Conservation (phyloP, 2,113 vertebrate species). For the Nycticebus coucang region DNA sequence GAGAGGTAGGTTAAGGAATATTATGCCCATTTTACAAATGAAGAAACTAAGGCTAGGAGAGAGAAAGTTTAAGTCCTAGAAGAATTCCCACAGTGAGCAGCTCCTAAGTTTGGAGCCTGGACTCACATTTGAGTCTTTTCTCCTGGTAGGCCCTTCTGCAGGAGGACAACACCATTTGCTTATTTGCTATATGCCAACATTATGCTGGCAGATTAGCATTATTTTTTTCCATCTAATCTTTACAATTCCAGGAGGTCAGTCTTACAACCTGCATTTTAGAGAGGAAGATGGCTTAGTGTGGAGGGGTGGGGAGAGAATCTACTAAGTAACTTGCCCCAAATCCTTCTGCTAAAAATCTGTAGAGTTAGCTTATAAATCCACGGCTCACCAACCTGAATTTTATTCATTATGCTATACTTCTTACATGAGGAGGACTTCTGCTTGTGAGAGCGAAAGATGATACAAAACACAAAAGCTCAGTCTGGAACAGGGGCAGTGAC, state of each 20-base stretch:
- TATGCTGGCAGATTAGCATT: background rate
- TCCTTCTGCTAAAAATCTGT: background rate
- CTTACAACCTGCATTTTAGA: background rate
- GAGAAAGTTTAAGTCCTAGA: background rate
- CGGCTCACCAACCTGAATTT: background rate
- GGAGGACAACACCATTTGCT: background rate
- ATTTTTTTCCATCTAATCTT: background rate
- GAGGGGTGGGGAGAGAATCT: background rate
- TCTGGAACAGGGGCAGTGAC: background rate
- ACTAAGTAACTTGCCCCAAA: background rate
- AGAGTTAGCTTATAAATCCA: background rate
- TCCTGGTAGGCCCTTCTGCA: background rate
- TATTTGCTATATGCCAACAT: background rate
- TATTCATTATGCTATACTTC: background rate
- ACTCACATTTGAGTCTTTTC: background rate
- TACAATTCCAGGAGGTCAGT: background rate
- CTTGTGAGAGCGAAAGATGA: background rate
- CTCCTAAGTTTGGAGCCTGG: background rate
- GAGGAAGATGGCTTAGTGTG: background rate
- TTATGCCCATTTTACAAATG: conserved; percentile 24
- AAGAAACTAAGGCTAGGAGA: background rate
- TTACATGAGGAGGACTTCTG: background rate
- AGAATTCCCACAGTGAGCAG: background rate
- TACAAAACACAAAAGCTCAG: background rate
- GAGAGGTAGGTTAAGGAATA: background rate